These are phyloP conservation scores for Eurystomus glaucurus DNA, from an alignment of 2,797 vertebrate genomes.

Conservation along the genomic window DNA sequence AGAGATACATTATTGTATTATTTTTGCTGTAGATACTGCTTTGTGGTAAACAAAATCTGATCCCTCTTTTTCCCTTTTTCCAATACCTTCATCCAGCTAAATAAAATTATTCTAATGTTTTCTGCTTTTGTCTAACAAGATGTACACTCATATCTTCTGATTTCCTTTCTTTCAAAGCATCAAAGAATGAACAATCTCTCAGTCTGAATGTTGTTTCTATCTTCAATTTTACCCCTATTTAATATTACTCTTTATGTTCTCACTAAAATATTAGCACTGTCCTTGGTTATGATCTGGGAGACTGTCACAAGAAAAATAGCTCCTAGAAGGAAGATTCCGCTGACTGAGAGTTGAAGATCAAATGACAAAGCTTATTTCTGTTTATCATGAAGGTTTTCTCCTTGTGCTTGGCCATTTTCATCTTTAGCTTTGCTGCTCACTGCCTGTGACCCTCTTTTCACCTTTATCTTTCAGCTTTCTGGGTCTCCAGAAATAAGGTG, in stretches of 20 bases:
- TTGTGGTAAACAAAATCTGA: constrained; percentile 31
- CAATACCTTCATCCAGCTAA: background rate
- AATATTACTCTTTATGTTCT: background rate
- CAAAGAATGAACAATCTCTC: background rate
- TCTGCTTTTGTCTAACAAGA: background rate
- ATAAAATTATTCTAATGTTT: background rate
- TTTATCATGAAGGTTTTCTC: background rate
- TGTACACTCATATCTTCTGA: background rate
- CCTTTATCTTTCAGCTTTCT: background rate
- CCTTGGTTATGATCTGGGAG: background rate
- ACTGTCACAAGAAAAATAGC: background rate
- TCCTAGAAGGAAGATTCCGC: background rate
- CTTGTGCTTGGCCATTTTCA: background rate
- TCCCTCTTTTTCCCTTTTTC: background rate
- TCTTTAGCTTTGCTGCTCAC: background rate
- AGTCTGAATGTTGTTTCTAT: background rate
- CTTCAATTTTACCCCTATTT: background rate
- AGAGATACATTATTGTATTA: constrained; percentile 1
- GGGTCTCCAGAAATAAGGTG: background rate
- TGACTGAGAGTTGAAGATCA: background rate
- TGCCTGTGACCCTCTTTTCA: background rate
- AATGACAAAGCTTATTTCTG: background rate
- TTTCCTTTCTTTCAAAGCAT: background rate
- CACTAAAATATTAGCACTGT: background rate
- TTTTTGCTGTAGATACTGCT: constrained; percentile 32